A percentile compares a stretch with the other conserved stretches of the same genome.
Evolutionary conservation across 1,140 invertebrate species (phyloP).

Genomic region (Zaprionus kolodkinae): DNA sequence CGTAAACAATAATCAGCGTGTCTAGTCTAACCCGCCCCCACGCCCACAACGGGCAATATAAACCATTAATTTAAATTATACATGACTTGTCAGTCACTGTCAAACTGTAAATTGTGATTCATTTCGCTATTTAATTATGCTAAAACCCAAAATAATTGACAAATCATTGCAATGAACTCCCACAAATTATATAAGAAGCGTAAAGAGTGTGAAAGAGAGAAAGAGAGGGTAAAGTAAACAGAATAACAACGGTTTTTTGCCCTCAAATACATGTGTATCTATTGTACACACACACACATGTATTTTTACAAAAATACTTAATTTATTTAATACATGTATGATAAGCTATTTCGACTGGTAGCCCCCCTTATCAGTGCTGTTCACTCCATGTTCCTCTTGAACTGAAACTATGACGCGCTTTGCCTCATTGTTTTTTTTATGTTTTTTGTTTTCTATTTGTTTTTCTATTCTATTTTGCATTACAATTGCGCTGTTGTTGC

Average conservation of each 20-base stretch:
- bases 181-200: constrained; percentile 51
- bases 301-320: background rate
- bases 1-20: background rate
- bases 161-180: constrained; percentile 51
- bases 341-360: constrained; percentile 32
- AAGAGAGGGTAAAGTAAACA: constrained; percentile 13
- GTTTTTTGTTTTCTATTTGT: constrained; percentile 8
- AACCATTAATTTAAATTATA: background rate
- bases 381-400: constrained; percentile 4
- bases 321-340: constrained; percentile 43
- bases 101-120: constrained; percentile 2
- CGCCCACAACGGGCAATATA: background rate
- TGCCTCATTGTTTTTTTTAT: constrained; percentile 4
- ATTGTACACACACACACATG: background rate
- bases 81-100: background rate
- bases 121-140: constrained; percentile 5
- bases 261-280: constrained; percentile 13
- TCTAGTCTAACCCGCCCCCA: background rate
- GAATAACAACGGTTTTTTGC: constrained; percentile 11
- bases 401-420: constrained; percentile 47
- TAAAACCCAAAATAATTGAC: constrained; percentile 13
- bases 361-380: background rate
- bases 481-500: constrained; percentile 60
- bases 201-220: background rate
- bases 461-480: constrained; percentile 6